Conservation (phyloP, 2,888 invertebrate species). For the Gymnocheta viridis region DNA sequence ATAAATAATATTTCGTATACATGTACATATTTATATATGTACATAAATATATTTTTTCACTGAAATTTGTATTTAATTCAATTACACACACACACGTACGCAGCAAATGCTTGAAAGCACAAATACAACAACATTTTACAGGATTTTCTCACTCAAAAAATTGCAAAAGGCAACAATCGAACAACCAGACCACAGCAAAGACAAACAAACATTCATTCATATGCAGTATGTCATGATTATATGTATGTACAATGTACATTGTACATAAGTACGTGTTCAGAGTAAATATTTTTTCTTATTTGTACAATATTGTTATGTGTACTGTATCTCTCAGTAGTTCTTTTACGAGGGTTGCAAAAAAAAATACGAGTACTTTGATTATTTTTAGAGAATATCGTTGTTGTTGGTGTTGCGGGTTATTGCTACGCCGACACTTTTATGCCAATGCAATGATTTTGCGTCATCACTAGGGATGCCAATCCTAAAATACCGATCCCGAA, state of each 20-base stretch:
- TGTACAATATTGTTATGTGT: not conserved
- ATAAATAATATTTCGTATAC: slow-evolving; percentile 15
- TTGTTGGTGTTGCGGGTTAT: too few species aligned
- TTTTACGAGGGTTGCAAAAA: slow-evolving; percentile 8
- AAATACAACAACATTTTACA: slow-evolving; percentile 3
- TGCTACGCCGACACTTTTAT: too few species aligned
- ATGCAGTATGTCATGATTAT: slow-evolving; percentile 2
- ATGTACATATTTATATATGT: not conserved
- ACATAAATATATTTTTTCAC: not conserved
- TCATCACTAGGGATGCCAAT: too few species aligned
- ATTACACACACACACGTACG: slow-evolving; percentile 9
- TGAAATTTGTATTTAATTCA: slow-evolving; percentile 36
- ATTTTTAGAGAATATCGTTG: too few species aligned
- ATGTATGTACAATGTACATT: too few species aligned
- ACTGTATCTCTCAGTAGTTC: too few species aligned
- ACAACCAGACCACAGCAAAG: slow-evolving; percentile 13
- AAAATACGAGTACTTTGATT: too few species aligned
- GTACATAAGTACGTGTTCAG: too few species aligned
- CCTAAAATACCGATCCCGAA: too few species aligned
- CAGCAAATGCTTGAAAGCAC: not conserved
- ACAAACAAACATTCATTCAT: slow-evolving; percentile 40
- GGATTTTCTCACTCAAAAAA: slow-evolving; percentile 22
- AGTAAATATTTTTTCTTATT: not conserved
- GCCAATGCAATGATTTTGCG: too few species aligned
- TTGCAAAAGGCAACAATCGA: slow-evolving; percentile 17